These are phyloP conservation scores for Kryptolebias ocellatus DNA, from an alignment of 2,797 vertebrate species.

Conservation along the genomic window DNA sequence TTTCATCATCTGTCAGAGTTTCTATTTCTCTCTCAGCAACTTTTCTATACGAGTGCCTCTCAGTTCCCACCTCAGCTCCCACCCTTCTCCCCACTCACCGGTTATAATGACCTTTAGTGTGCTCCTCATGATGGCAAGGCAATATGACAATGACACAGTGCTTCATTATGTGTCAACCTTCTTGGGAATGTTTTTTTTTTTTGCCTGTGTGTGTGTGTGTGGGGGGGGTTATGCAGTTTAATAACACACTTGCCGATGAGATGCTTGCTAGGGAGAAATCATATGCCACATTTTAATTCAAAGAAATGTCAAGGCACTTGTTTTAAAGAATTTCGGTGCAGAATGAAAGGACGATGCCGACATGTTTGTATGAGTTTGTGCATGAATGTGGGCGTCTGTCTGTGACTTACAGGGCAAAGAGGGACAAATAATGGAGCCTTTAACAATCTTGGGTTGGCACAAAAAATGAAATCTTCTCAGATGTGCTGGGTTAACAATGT, in stretches of 20 bases:
- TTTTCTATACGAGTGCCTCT: conserved; percentile 55
- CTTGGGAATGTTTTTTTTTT: conserved; percentile 42
- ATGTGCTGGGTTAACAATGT: conserved; percentile 26
- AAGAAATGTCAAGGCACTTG: conserved; percentile 47
- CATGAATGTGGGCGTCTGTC: conserved; percentile 35
- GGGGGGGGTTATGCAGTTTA: neutral
- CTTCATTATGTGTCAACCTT: conserved; percentile 64
- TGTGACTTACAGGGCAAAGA: conserved; percentile 30
- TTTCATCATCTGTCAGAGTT: conserved; percentile 36
- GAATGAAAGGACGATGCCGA: conserved; percentile 37
- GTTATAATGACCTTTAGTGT: conserved; percentile 65
- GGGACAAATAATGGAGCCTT: conserved; percentile 18
- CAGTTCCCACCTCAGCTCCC: conserved; percentile 9
- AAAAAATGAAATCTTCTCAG: conserved; percentile 44
- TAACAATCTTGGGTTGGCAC: conserved; percentile 30
- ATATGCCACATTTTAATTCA: conserved; percentile 36
- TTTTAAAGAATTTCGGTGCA: conserved; percentile 27
- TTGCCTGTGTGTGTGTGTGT: too few species aligned
- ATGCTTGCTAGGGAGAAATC: conserved; percentile 34
- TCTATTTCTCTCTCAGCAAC: conserved; percentile 39
- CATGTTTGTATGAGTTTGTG: conserved; percentile 25
- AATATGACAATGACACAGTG: conserved; percentile 66
- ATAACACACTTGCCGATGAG: conserved; percentile 43
- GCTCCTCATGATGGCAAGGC: conserved; percentile 46
- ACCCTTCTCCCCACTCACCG: conserved; percentile 39